phyloP scores from a whole-genome alignment of 2,888 invertebrate species.

The Saturnia japonica region DNA sequence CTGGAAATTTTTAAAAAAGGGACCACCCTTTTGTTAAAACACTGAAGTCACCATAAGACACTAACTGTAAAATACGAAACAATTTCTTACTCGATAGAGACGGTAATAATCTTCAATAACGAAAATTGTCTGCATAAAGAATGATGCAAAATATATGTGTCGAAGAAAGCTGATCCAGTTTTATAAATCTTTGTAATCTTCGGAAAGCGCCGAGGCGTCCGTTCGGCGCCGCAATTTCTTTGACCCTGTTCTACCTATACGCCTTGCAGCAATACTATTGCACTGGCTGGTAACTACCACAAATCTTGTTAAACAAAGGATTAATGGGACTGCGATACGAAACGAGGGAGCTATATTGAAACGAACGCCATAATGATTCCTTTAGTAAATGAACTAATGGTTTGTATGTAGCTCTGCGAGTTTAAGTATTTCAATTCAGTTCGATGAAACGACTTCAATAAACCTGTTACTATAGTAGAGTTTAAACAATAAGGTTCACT shows the following conservation, averaged over 20 bases:
- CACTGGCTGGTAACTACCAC: conserved; percentile 28
- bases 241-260: conserved; percentile 26
- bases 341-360: conserved; percentile 21
- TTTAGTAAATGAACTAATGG: conserved; percentile 11
- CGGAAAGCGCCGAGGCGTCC: conserved; percentile 19
- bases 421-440: not conserved
- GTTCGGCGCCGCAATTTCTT: conserved; percentile 32
- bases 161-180: conserved; percentile 2
- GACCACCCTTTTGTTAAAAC: too few species aligned
- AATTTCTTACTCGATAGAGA: too few species aligned
- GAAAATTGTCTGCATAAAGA: not conserved
- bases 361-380: conserved; percentile 5
- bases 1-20: too few species aligned
- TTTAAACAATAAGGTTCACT: not conserved
- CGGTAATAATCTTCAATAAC: too few species aligned
- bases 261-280: conserved; percentile 20
- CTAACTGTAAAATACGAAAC: too few species aligned
- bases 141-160: not conserved
- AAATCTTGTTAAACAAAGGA: conserved; percentile 34
- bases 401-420: not conserved
- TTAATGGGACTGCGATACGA: conserved; percentile 18
- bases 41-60: too few species aligned
- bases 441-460: not conserved
- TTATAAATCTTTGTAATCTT: conserved; percentile 10
- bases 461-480: too few species aligned